phyloP scores from a whole-genome alignment of 2,113 vertebrate genomes.

The Sinosuthora webbiana region DNA sequence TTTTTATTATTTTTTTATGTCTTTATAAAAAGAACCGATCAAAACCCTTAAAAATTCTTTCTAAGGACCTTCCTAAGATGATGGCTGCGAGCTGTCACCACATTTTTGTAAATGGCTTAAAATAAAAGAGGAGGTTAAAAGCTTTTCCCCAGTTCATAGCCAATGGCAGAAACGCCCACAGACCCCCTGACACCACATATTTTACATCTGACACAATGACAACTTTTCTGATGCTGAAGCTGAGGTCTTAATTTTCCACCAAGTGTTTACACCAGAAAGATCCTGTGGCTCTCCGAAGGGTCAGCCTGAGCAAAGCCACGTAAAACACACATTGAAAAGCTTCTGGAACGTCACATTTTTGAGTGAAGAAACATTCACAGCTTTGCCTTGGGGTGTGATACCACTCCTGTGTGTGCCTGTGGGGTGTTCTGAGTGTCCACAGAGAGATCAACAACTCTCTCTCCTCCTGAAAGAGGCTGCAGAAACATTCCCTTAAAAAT shows the following conservation, averaged over 20 bases:
- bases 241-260: neutral
- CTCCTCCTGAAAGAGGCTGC: fast-evolving
- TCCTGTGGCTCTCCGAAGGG: neutral
- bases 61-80: neutral
- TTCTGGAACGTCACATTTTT: neutral
- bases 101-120: neutral
- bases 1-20: neutral
- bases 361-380: neutral
- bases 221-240: neutral
- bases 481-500: neutral
- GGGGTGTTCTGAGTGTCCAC: neutral
- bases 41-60: neutral
- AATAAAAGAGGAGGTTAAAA: neutral
- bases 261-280: neutral
- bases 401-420: neutral
- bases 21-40: neutral
- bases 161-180: neutral
- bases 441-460: neutral
- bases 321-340: neutral
- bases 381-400: neutral
- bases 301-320: neutral
- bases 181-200: neutral
- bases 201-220: neutral
- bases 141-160: neutral
- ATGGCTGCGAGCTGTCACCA: neutral